Percentiles rank a stretch among this genome's conserved stretches.
Evolutionary conservation across 2,888 invertebrate genomes (phyloP).

Genomic region (Lasioglossum marginatum): DNA sequence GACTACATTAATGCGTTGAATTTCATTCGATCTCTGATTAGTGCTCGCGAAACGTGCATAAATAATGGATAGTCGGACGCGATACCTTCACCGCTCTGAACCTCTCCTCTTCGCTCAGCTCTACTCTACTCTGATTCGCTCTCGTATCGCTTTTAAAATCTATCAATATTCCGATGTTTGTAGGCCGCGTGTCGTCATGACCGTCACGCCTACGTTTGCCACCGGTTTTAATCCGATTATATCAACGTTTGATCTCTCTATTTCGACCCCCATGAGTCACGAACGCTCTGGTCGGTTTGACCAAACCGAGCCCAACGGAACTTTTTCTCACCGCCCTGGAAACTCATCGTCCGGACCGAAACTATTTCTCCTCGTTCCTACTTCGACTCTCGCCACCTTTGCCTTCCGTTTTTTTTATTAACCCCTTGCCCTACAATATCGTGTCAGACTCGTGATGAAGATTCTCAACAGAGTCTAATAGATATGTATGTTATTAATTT

Average conservation of each 20-base stretch:
- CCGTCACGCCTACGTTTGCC: neutral
- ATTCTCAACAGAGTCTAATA: too few relatives aligned
- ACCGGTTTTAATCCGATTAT: conserved; percentile 4
- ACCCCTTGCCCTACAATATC: too few relatives aligned
- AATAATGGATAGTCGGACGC: conserved; percentile 42
- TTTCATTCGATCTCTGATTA: conserved; percentile 62
- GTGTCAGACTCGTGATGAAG: too few relatives aligned
- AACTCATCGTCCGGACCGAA: neutral
- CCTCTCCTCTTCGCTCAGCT: neutral
- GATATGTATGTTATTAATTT: too few relatives aligned
- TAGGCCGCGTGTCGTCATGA: neutral
- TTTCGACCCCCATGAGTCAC: neutral
- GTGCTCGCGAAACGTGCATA: conserved; percentile 49
- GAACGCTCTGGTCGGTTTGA: neutral
- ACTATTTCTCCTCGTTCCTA: too few relatives aligned
- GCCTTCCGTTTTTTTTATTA: too few relatives aligned
- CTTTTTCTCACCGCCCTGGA: neutral
- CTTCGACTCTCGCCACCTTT: too few relatives aligned
- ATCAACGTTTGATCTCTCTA: neutral
- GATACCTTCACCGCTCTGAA: conserved; percentile 7
- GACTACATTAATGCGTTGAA: conserved; percentile 40
- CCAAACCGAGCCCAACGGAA: neutral
- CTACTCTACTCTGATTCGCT: neutral
- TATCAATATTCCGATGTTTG: neutral
- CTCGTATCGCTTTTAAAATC: conserved; percentile 42